phyloP scores from a whole-genome alignment of 2,888 invertebrate genomes.

The Torymus auratus region DNA sequence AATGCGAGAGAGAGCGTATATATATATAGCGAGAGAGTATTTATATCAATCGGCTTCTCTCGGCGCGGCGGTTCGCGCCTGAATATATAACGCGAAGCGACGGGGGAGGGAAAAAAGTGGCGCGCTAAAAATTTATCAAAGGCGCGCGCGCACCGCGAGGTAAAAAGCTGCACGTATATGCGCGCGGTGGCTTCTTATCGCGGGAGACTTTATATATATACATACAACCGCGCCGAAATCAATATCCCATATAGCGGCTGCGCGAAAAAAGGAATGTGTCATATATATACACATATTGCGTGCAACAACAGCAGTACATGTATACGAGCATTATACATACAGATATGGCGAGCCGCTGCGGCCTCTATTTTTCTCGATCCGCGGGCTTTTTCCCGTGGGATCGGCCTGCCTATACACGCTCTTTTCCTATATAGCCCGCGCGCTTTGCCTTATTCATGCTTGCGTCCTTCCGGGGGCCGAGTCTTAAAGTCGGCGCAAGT shows the following conservation, averaged over 20 bases:
- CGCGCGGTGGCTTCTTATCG: constrained; percentile 25
- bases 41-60: constrained; percentile 48
- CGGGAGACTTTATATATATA: too few species aligned
- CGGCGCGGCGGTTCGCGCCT: constrained; percentile 35
- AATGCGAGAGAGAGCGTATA: constrained; percentile 3
- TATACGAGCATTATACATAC: too few species aligned
- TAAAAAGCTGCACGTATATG: constrained; percentile 23
- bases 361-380: too few species aligned
- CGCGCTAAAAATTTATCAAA: constrained; percentile 51
- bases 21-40: constrained; percentile 48
- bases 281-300: not conserved
- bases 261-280: not conserved
- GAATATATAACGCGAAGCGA: constrained; percentile 34
- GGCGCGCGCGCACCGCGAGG: constrained; percentile 11
- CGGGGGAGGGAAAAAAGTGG: constrained; percentile 25
- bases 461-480: constrained; percentile 11
- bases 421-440: not conserved
- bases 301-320: not conserved
- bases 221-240: constrained; percentile 33
- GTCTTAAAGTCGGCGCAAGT: constrained; percentile 24
- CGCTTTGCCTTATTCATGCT: constrained; percentile 27
- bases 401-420: too few species aligned
- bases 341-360: too few species aligned
- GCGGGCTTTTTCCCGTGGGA: too few species aligned
- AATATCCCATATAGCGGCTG: constrained; percentile 36